Conservation (phyloP, 2,888 invertebrate genomes). For the Schizaphis graminum region DNA sequence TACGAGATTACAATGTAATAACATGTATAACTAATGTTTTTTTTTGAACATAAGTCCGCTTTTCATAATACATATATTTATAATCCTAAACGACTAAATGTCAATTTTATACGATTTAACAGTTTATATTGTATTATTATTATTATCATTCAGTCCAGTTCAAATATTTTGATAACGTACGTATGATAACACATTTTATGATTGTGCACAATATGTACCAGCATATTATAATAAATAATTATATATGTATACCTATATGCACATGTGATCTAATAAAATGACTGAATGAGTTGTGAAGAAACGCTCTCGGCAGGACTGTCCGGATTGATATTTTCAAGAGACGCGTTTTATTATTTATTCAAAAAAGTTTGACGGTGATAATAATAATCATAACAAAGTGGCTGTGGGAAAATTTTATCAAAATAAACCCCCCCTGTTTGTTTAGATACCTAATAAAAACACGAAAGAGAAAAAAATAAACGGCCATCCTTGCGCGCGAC, state of each 20-base stretch:
- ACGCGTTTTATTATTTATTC: slow-evolving; percentile 48
- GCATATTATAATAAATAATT: background rate
- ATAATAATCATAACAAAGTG: slow-evolving; percentile 51
- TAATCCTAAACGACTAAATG: background rate
- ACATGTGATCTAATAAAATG: slow-evolving; percentile 3
- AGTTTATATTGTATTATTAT: background rate
- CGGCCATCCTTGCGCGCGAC: background rate
- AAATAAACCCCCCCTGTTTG: slow-evolving; percentile 46
- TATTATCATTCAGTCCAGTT: background rate
- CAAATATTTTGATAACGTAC: background rate
- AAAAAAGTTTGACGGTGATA: slow-evolving; percentile 29
- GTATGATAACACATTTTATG: background rate
- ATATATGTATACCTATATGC: background rate
- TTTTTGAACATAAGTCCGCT: background rate
- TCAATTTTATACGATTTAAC: background rate
- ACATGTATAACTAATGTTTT: background rate
- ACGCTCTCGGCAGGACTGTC: slow-evolving; percentile 9
- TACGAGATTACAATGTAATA: background rate
- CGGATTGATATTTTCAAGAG: slow-evolving; percentile 41
- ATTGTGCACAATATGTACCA: background rate
- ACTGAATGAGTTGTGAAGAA: background rate
- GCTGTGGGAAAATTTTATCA: slow-evolving; percentile 63
- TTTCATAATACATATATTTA: background rate
- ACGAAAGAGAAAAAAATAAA: slow-evolving; percentile 15
- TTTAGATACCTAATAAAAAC: slow-evolving; percentile 50